Conservation (phyloP, 2,113 vertebrate genomes). For the Glareola pratincola region DNA sequence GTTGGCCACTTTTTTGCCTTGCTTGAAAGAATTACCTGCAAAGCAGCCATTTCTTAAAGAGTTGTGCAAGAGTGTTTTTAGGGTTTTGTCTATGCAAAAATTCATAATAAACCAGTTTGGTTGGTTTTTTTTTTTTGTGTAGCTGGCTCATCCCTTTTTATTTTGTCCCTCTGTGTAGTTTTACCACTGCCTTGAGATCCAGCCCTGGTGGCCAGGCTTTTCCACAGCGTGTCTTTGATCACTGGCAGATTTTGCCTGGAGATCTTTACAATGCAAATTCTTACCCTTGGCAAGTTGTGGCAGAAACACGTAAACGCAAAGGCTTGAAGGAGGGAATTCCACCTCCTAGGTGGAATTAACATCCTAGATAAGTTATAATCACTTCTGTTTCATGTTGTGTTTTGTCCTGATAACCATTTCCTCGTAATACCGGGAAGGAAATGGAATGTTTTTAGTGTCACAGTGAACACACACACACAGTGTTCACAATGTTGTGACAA, state of each 20-base stretch:
- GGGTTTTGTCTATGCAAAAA: not conserved
- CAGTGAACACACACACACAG: not conserved
- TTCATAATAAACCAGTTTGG: not conserved
- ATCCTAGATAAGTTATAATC: constrained; percentile 56
- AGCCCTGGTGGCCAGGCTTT: constrained; percentile 64
- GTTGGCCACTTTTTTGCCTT: not conserved
- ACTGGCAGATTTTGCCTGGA: constrained; percentile 65
- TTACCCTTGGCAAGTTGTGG: constrained; percentile 26
- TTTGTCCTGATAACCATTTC: not conserved
- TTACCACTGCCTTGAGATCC: constrained; percentile 50
- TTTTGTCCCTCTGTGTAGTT: not conserved
- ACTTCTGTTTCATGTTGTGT: not conserved
- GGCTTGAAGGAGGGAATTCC: constrained; percentile 58
- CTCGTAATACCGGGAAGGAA: not conserved
- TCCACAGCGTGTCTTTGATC: constrained; percentile 59
- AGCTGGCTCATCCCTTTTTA: not conserved
- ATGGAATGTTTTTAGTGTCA: not conserved
- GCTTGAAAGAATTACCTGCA: not conserved
- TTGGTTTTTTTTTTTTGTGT: not conserved
- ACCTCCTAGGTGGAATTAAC: constrained; percentile 45
- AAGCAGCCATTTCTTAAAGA: not conserved
- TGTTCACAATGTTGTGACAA: not conserved
- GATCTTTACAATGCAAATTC: constrained; percentile 36
- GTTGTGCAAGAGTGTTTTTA: not conserved
- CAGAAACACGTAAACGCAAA: constrained; percentile 50